Conservation (phyloP, 2,113 vertebrate species). For the Empidonax traillii region DNA sequence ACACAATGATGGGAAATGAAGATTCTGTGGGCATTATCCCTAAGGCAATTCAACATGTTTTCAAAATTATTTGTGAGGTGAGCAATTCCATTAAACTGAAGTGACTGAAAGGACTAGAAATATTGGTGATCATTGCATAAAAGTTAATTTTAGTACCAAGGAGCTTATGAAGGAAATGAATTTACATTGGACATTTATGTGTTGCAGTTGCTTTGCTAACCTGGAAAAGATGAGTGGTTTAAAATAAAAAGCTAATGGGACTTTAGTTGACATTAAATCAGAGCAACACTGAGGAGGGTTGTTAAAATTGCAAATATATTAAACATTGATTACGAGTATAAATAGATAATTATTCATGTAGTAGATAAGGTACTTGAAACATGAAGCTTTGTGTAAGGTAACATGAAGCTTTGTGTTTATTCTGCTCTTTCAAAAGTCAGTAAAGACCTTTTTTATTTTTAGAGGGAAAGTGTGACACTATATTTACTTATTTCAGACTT, state of each 20-base stretch:
- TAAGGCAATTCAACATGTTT: conserved; percentile 89
- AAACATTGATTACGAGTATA: neutral
- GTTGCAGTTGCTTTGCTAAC: neutral
- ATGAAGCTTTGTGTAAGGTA: neutral
- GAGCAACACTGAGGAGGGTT: neutral
- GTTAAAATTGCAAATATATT: neutral
- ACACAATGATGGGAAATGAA: conserved; percentile 92
- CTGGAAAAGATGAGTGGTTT: neutral
- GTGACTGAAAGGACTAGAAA: neutral
- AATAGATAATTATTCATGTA: neutral
- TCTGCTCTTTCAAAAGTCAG: neutral
- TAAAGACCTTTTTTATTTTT: neutral
- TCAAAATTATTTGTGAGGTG: conserved; percentile 88
- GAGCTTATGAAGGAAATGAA: neutral
- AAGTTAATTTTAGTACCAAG: neutral
- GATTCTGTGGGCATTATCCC: conserved; percentile 84
- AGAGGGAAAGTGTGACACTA: neutral
- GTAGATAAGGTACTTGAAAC: neutral
- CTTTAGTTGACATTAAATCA: neutral
- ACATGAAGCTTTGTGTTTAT: neutral
- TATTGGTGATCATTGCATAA: neutral
- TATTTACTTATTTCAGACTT: neutral
- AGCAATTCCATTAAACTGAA: conserved; percentile 1
- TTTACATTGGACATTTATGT: neutral
- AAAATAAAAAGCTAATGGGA: neutral